These are phyloP conservation scores for Alethe castanea DNA, from an alignment of 2,113 vertebrate species.

Conservation along the genomic window DNA sequence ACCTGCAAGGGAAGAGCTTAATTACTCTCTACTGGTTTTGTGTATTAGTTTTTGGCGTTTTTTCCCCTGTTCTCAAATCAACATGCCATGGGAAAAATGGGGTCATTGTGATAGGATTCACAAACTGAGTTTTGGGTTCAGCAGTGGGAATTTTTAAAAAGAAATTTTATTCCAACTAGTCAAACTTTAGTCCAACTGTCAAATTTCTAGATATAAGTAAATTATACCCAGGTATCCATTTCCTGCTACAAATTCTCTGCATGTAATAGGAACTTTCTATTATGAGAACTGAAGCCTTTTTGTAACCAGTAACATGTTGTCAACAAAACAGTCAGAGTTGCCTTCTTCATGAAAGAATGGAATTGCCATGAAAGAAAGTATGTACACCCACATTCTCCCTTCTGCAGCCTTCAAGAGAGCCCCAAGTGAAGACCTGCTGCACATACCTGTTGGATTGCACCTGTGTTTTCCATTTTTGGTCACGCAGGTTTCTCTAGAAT, in stretches of 20 bases:
- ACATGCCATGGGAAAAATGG: not conserved
- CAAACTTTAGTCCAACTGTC: not conserved
- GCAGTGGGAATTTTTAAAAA: not conserved
- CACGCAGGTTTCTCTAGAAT: conserved; percentile 63
- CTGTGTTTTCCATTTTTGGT: conserved; percentile 67
- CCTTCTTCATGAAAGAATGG: not conserved
- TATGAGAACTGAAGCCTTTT: not conserved
- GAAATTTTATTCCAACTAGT: not conserved
- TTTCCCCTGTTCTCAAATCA: not conserved
- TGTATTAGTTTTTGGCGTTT: not conserved
- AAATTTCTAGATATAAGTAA: not conserved
- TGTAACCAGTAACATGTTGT: not conserved
- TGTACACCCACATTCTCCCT: not conserved
- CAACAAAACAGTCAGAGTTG: not conserved
- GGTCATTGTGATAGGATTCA: not conserved
- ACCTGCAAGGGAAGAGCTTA: conserved; percentile 48
- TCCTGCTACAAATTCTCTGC: not conserved
- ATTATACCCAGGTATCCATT: not conserved
- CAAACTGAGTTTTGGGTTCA: not conserved
- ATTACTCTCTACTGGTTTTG: not conserved
- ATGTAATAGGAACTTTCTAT: not conserved
- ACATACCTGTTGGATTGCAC: conserved; percentile 74
- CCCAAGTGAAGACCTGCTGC: not conserved
- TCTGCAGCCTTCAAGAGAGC: not conserved
- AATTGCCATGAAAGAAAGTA: not conserved